Evolutionary conservation across 2,113 vertebrate species (phyloP).

Genomic region (Takifugu flavidus): DNA sequence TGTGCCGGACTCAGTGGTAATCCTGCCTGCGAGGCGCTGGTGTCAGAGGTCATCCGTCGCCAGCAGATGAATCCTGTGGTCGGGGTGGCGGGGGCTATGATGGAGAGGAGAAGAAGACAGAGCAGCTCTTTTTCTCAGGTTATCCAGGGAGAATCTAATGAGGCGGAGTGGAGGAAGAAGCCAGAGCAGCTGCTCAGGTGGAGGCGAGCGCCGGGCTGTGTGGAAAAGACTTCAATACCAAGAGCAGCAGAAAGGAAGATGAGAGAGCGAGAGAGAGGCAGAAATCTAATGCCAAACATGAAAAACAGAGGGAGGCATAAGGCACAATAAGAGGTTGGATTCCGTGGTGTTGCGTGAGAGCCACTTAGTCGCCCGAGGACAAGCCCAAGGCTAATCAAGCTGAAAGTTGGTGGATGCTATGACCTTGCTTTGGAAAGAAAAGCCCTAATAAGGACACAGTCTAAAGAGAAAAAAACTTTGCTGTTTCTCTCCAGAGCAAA

Average conservation of each 20-base stretch:
- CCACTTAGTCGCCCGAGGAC: conserved; percentile 62
- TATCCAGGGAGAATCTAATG: conserved; percentile 74
- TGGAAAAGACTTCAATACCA: conserved; percentile 53
- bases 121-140: conserved; percentile 64
- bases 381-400: conserved; percentile 70
- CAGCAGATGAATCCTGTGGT: conserved; percentile 73
- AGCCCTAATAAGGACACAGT: conserved; percentile 71
- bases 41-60: conserved; percentile 70
- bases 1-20: conserved; percentile 69
- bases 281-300: conserved; percentile 45
- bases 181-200: conserved; percentile 43
- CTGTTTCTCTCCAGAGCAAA: conserved; percentile 66
- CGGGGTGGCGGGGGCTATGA: conserved; percentile 64
- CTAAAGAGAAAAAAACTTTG: conserved; percentile 50
- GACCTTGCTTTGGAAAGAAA: conserved; percentile 68
- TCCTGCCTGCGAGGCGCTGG: conserved; percentile 73
- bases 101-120: conserved; percentile 62
- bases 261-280: conserved; percentile 31
- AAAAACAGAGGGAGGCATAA: conserved; percentile 52
- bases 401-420: conserved; percentile 66
- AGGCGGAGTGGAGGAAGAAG: conserved; percentile 61
- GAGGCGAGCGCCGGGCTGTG: conserved; percentile 44
- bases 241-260: conserved; percentile 50
- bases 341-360: conserved; percentile 59
- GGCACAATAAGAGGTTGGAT: conserved; percentile 64